phyloP scores from a whole-genome alignment of 64 coral and sea anemone species.

The Stichodactyla helianthus region DNA sequence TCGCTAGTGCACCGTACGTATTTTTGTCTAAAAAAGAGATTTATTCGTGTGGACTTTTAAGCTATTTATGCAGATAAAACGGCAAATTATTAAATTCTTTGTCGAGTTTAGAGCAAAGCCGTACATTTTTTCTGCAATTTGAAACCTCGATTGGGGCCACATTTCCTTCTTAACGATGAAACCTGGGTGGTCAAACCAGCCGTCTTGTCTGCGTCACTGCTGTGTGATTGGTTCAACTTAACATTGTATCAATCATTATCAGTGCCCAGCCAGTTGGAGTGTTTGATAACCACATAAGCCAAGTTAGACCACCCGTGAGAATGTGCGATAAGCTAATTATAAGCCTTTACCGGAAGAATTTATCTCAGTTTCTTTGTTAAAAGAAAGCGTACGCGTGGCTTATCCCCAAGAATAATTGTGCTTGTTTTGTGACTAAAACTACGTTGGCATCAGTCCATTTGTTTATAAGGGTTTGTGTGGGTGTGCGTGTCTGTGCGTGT shows the following conservation, averaged over 20 bases:
- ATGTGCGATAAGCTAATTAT: not conserved
- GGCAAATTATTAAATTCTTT: not conserved
- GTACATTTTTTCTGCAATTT: not conserved
- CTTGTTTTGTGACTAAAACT: no score
- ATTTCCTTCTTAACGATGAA: not conserved
- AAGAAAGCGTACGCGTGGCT: no score
- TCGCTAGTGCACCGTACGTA: not conserved
- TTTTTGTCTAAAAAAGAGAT: not conserved
- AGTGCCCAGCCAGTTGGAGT: not conserved
- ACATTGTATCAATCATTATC: constrained; percentile 1
- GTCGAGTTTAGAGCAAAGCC: not conserved
- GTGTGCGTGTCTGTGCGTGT: no score
- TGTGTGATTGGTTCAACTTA: not conserved
- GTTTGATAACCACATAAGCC: not conserved
- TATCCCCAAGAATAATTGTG: no score
- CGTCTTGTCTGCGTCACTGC: not conserved
- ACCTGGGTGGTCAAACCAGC: constrained; percentile 7
- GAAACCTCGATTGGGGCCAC: not conserved
- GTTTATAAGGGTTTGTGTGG: no score
- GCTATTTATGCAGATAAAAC: constrained; percentile 9
- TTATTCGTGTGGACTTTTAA: not conserved
- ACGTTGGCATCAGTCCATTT: no score
- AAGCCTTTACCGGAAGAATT: no score
- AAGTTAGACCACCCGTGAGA: not conserved
- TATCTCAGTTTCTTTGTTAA: no score